Base-by-base conservation (phyloP, 1,140 invertebrate species). In the Galendromus occidentalis region DNA sequence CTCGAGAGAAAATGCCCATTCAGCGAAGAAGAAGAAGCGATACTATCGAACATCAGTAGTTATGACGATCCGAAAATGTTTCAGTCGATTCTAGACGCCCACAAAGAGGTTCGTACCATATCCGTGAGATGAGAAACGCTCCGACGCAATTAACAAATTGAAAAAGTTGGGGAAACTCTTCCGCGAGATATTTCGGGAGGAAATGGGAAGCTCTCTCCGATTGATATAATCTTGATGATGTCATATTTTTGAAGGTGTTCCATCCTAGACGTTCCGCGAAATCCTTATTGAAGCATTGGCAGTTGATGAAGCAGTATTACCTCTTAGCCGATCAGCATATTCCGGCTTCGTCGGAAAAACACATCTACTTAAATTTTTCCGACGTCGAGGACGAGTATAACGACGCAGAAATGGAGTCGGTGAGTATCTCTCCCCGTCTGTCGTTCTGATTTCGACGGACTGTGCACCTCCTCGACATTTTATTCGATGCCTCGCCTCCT, bases 321-420 rank as follows among this genome's bases (percentile, higher is more conserved):
- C 77, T 98, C 1, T 74, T 98, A 41, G 85, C 88, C 0, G 91
- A 96, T 77, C 92, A 96, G 79, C 81, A 82, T 64, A 20, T 66
- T 22, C 22, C 55, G 25, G 63, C 45, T 66, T 39, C n/a, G 12
- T 66, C 55, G 64, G 25, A 64, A 66, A 63, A 69, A 70, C 20
- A 75, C 79, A 42, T 76, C 78, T 68, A 73, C 76, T 42, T 88
- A 41, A 87, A 84, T 71, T 95, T 96, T 74, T 90, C 88, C 47
- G 91, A 96, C 79, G 87, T 87, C 4, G 92, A 96, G 76, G 89
- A 94, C 70, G 80, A 85, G 69, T 81, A 94, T 12, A 85, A 87
- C 72, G 89, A 95, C 76, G 78, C 82, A 17, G 88, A 92, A 71
- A 74, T 92, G 20, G 80, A 71, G 74, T 75, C 68, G 72, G 71